A percentile compares a stretch with the other conserved stretches of the same genome.
These are phyloP conservation scores for Leuctra nigra DNA, from an alignment of 2,888 invertebrate genomes.

Conservation along the genomic window DNA sequence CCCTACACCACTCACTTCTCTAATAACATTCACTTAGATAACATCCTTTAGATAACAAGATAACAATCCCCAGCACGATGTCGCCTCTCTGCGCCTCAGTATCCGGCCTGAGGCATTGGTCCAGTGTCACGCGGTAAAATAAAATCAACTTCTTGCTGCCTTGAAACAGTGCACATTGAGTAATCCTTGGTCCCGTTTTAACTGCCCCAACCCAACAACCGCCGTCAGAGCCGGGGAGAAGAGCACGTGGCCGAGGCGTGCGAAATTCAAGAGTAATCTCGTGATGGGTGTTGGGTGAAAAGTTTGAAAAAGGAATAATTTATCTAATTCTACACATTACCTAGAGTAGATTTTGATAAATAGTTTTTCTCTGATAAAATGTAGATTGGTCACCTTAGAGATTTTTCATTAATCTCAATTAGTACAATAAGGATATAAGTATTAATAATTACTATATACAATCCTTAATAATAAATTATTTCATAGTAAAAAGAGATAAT, in stretches of 20 bases:
- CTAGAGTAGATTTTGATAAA: constrained; percentile 13
- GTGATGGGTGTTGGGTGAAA: constrained; percentile 3
- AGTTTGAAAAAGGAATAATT: neutral
- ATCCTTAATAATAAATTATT: constrained; percentile 1
- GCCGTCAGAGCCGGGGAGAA: neutral
- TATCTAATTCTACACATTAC: neutral
- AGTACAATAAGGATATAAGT: neutral
- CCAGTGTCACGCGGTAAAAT: no score
- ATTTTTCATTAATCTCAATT: neutral
- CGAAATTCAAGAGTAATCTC: no score
- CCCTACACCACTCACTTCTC: no score
- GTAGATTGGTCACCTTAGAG: constrained; percentile 16
- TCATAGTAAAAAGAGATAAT: constrained; percentile 13
- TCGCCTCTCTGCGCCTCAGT: no score
- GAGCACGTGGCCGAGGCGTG: neutral
- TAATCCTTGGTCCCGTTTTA: neutral
- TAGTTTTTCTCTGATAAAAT: constrained; percentile 9
- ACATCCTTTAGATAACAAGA: no score
- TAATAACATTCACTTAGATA: no score
- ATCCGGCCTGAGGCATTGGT: no score
- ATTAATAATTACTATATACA: constrained; percentile 8
- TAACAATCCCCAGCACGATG: no score
- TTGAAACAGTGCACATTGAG: no score
- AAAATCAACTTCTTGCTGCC: no score
- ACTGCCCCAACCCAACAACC: neutral